Conservation (phyloP, 2,113 vertebrate species). For the Psephotus haematonotus region DNA sequence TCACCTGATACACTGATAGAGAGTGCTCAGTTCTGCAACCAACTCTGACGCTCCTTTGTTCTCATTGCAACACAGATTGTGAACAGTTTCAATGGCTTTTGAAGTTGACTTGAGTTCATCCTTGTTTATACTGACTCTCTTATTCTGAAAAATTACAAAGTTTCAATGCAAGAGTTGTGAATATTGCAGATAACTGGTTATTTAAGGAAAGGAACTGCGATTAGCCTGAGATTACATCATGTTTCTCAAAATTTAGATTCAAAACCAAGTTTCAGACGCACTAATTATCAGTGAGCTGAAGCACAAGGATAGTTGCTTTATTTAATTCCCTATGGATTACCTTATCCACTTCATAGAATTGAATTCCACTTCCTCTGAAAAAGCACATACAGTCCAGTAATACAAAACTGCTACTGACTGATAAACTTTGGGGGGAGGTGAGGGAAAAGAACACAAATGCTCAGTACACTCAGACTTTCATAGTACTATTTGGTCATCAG, state of each 20-base stretch:
- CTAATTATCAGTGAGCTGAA: background rate
- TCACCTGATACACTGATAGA: conserved; percentile 92
- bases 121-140: conserved; percentile 96
- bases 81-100: conserved; percentile 94
- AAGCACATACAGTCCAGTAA: background rate
- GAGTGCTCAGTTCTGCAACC: conserved; percentile 92
- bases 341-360: background rate
- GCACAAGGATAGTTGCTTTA: background rate
- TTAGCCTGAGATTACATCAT: background rate
- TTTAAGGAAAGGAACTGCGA: background rate
- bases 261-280: background rate
- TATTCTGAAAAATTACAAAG: conserved; percentile 81
- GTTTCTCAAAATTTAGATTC: background rate
- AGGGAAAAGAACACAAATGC: background rate
- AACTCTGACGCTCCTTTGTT: conserved; percentile 97
- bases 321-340: background rate
- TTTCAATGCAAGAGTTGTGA: background rate
- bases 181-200: background rate
- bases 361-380: background rate
- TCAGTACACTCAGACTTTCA: background rate
- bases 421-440: background rate
- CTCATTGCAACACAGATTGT: conserved; percentile 96
- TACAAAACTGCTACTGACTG: background rate
- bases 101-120: conserved; percentile 96
- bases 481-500: background rate